Base-by-base conservation (phyloP, 1,140 invertebrate species). In the Drosophila tsacasi region DNA sequence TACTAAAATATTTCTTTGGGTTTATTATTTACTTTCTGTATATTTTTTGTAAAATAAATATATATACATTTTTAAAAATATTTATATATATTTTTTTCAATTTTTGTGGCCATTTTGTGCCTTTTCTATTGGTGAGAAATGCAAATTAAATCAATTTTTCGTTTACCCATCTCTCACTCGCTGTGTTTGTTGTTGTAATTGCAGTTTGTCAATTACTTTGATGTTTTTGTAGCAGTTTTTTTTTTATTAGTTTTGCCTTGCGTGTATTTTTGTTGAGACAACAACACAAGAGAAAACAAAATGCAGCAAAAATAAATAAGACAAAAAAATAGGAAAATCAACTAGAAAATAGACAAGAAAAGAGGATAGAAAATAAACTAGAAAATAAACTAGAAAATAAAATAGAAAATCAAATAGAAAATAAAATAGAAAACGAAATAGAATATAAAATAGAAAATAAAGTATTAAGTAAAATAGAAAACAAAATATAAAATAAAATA, bases 81-180 rank as follows among this genome's bases (percentile, higher is more conserved):
- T n/a, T n/a, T 37, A 12, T 27, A 47, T 7, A 23, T 47, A 6
- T 19, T 12, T 42, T 12, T 32, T 37, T 37, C 30, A 9, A 19
- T 15, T 37, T 8, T 40, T 57, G 8, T 37, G 7, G 32, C 8
- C 32, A 37, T 30, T 50, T 27, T 19, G 5, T 19, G 27, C 17
- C 5, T 50, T 78, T 68, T 37, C 57, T 60, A 67, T 79, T 68
- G 82, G 60, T 62, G 52, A 55, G 47, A 74, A 74, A 76, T 52
- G 67, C 80, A 76, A 87, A 79, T 85, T 46, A 78, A 85, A 81
- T 86, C 76, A 65, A 83, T 80, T 83, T 59, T 72, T 55, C 44
- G 50, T 73, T 72, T 35, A 55, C 32, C 7, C 49, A 32, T 52
- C n/a, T 74, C 5, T 42, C 46, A 42, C 40, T 19, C 17, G 17